These are phyloP conservation scores for Gopherus evgoodei DNA, from an alignment of 2,113 vertebrate genomes.

Conservation along the genomic window DNA sequence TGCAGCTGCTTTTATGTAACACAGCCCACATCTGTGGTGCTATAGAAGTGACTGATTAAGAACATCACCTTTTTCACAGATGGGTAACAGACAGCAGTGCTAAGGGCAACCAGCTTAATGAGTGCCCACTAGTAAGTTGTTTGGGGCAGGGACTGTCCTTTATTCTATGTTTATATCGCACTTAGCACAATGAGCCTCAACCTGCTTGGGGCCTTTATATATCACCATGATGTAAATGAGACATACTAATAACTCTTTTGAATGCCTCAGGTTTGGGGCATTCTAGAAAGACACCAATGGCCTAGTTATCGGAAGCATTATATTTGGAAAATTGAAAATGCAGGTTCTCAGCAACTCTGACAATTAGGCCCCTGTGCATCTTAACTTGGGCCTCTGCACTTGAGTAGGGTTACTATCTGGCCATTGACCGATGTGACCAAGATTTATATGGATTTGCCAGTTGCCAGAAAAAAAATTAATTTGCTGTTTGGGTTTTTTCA, in stretches of 20 bases:
- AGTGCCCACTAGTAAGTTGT: background rate
- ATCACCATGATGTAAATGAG: background rate
- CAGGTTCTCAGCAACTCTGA: background rate
- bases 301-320: background rate
- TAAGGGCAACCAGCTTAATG: background rate
- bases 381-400: background rate
- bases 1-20: conserved; percentile 9
- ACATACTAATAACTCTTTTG: background rate
- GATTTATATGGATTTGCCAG: no score
- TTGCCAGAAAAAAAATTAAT: no score
- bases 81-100: background rate
- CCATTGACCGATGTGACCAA: no score
- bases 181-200: conserved; percentile 17
- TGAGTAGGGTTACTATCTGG: no score
- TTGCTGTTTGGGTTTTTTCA: no score
- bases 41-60: conserved; percentile 45
- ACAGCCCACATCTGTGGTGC: background rate
- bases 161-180: background rate
- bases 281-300: background rate
- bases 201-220: background rate
- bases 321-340: conserved; percentile 14
- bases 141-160: conserved; percentile 30
- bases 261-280: rapidly evolving
- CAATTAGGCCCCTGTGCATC: rapidly evolving
- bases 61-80: background rate